These are phyloP conservation scores for Hypanus sabinus DNA, from an alignment of 2,113 vertebrate species.

Conservation along the genomic window DNA sequence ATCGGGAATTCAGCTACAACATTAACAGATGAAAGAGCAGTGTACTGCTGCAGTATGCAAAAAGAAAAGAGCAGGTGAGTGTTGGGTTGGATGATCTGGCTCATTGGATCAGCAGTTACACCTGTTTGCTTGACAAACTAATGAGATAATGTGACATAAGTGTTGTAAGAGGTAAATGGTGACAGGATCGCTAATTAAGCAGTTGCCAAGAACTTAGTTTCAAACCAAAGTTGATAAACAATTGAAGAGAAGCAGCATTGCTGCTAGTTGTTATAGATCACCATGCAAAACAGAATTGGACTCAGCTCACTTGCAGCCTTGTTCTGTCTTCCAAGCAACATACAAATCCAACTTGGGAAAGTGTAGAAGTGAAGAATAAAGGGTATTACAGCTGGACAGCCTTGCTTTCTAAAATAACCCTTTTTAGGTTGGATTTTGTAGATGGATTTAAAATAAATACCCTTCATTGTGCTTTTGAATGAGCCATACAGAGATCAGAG, in stretches of 20 bases:
- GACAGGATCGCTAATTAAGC: neutral
- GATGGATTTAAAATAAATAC: neutral
- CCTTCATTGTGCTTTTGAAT: too few species aligned
- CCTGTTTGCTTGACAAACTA: neutral
- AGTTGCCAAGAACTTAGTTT: neutral
- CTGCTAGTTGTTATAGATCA: neutral
- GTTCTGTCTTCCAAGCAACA: neutral
- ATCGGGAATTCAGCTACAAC: too few species aligned
- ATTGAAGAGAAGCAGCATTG: neutral
- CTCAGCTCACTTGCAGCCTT: neutral
- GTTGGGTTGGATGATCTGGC: too few species aligned
- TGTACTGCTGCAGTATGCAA: too few species aligned
- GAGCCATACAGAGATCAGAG: too few species aligned
- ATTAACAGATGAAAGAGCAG: too few species aligned
- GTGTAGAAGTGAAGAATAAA: neutral
- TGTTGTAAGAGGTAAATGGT: neutral
- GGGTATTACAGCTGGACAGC: too few species aligned
- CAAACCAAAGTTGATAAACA: neutral
- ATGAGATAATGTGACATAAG: neutral
- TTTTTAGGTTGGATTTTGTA: neutral
- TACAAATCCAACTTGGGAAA: neutral
- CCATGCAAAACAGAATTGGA: neutral
- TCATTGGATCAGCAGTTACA: neutral
- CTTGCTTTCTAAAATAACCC: neutral
- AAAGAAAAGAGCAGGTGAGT: too few species aligned